Base-by-base conservation (phyloP, 2,113 vertebrate species). In the Periophthalmus modestus region DNA sequence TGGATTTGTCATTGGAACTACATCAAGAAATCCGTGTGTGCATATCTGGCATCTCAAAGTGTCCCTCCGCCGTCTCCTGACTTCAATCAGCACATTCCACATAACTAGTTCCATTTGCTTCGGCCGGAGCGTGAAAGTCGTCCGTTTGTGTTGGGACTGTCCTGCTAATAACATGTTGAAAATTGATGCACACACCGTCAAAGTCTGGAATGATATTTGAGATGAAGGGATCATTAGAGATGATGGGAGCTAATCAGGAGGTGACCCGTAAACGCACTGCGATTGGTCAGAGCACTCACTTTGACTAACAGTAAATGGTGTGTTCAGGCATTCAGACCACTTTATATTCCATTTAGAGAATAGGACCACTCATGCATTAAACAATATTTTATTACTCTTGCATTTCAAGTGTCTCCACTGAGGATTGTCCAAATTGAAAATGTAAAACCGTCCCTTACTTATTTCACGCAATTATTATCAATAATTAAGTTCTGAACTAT, bases 281-380 rank as follows among this genome's bases (percentile, higher is more conserved):
- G 84, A 87, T 81, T 78, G 79, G 82, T 74, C 75, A 82, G 81
- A 78, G 68, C 84, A 81, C 81, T 85, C 80, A 71, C 73, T 78
- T 79, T 81, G 72, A 69, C 77, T 58, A 80, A 82, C 77, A 59
- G 83, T 71, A 88, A 87, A 85, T 80, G 82, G 82, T 74, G 84
- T 87, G 73, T 80, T 90, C 86, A 78, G 83, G 78, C 77, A 75
- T 77, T 79, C 61, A 21, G 83, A 80, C 80, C 87, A 89, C 85
- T 93, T 91, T 92, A 88, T 89, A 92, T 93, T 94, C 91, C 88
- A 93, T 92, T 92, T 92, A 77, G 75, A 84, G 88, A 88, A 87
- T 33, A 73, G 72, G 74, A 74, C 47, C 82, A 84, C 73, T 92
- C 88, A 85, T 87, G 86, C 89, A 90, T 90, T 84, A 88, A 89